phyloP scores from a whole-genome alignment of 2,113 vertebrate species.

The Albula goreensis region DNA sequence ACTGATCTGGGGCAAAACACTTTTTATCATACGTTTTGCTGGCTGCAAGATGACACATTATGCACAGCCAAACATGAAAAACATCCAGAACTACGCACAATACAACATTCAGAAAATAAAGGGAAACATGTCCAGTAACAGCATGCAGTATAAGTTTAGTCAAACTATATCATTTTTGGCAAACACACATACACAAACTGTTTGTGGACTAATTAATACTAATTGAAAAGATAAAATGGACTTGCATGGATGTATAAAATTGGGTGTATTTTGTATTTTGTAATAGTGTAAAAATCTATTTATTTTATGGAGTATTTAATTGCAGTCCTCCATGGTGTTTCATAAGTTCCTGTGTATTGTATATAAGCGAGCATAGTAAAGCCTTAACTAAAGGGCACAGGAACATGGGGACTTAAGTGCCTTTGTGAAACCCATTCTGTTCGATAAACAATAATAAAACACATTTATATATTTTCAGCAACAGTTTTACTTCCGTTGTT shows the following conservation, averaged over 20 bases:
- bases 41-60: slow-evolving; percentile 16
- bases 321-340: slow-evolving; percentile 31
- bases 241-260: slow-evolving; percentile 36
- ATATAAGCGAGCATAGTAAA: slow-evolving; percentile 39
- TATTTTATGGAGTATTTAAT: slow-evolving; percentile 54
- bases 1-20: background rate
- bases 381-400: slow-evolving; percentile 22
- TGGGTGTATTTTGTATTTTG: slow-evolving; percentile 20
- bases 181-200: slow-evolving; percentile 5
- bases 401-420: slow-evolving; percentile 32
- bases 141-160: slow-evolving; percentile 7
- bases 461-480: slow-evolving; percentile 33
- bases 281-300: slow-evolving; percentile 41
- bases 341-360: slow-evolving; percentile 43
- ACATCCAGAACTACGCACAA: slow-evolving; percentile 2
- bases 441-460: slow-evolving; percentile 44
- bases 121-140: slow-evolving; percentile 18
- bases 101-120: slow-evolving; percentile 17
- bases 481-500: background rate
- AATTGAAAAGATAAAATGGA: slow-evolving; percentile 21
- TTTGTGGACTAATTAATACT: slow-evolving; percentile 30
- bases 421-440: slow-evolving; percentile 35
- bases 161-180: slow-evolving; percentile 5
- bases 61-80: background rate
- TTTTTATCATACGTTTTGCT: slow-evolving; percentile 9